These are phyloP conservation scores for Rhamnusium bicolor DNA, from an alignment of 2,888 invertebrate genomes.

Conservation along the genomic window DNA sequence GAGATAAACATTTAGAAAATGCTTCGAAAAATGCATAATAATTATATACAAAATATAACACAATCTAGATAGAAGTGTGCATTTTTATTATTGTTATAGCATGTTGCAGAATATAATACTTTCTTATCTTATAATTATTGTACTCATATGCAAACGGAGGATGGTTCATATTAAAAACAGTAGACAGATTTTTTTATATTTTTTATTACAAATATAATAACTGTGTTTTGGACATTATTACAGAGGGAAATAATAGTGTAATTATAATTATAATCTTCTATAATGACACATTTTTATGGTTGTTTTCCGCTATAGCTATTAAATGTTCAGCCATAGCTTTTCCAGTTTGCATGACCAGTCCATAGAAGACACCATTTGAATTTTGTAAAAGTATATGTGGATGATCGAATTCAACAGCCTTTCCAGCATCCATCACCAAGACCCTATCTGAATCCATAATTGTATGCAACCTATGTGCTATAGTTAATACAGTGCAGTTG, in stretches of 20 bases:
- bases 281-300: neutral
- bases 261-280: neutral
- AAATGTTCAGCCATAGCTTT: conserved; percentile 57
- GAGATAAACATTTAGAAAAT: too few relatives aligned
- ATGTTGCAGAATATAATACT: too few relatives aligned
- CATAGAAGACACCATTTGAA: conserved; percentile 52
- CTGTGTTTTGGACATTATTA: neutral
- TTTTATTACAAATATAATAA: neutral
- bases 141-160: too few relatives aligned
- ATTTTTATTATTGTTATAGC: too few relatives aligned
- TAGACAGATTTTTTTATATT: neutral
- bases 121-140: too few relatives aligned
- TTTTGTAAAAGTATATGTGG: conserved; percentile 78
- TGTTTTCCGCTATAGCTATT: conserved; percentile 52
- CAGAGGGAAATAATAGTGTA: neutral
- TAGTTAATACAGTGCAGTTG: conserved; percentile 85
- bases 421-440: conserved; percentile 85
- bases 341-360: conserved; percentile 81
- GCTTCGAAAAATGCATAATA: too few relatives aligned
- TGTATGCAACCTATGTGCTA: conserved; percentile 87
- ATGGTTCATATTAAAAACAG: too few relatives aligned
- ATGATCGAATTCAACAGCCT: conserved; percentile 80
- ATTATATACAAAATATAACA: too few relatives aligned
- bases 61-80: too few relatives aligned
- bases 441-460: conserved; percentile 90